These are phyloP conservation scores for Saccopteryx bilineata DNA, from an alignment of 2,113 vertebrate species.

Conservation along the genomic window DNA sequence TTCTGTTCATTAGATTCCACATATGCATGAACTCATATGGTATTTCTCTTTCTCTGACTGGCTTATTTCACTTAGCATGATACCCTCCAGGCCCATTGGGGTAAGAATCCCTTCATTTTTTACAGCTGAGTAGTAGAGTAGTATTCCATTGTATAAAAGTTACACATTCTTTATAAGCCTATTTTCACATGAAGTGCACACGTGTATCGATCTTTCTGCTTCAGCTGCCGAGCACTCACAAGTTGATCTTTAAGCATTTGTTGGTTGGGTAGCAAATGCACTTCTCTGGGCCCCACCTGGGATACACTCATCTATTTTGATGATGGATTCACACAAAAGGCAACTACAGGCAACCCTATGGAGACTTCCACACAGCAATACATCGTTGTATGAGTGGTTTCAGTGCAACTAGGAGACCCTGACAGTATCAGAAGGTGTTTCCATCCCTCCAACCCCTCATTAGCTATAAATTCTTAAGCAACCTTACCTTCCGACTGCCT, in stretches of 20 bases:
- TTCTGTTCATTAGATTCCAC: too few species aligned
- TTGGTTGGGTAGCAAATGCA: background rate
- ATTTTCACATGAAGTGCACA: background rate
- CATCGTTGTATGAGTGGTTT: background rate
- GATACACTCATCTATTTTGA: background rate
- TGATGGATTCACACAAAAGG: background rate
- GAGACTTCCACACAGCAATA: background rate
- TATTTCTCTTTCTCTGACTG: too few species aligned
- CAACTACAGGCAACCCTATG: background rate
- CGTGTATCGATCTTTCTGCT: background rate
- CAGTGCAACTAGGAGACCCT: background rate
- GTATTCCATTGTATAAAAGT: too few species aligned
- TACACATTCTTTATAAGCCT: background rate
- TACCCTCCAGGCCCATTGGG: too few species aligned
- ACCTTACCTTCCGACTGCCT: slow-evolving; percentile 95
- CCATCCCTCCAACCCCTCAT: background rate
- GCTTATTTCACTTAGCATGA: too few species aligned
- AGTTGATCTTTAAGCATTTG: background rate
- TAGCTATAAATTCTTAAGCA: background rate
- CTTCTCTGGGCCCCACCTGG: background rate
- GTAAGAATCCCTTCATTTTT: too few species aligned
- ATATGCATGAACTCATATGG: too few species aligned
- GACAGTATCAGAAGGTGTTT: background rate
- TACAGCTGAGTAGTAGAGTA: too few species aligned
- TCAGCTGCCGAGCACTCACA: background rate